phyloP scores from a whole-genome alignment of 1,140 invertebrate species.

The Triops longicaudatus region DNA sequence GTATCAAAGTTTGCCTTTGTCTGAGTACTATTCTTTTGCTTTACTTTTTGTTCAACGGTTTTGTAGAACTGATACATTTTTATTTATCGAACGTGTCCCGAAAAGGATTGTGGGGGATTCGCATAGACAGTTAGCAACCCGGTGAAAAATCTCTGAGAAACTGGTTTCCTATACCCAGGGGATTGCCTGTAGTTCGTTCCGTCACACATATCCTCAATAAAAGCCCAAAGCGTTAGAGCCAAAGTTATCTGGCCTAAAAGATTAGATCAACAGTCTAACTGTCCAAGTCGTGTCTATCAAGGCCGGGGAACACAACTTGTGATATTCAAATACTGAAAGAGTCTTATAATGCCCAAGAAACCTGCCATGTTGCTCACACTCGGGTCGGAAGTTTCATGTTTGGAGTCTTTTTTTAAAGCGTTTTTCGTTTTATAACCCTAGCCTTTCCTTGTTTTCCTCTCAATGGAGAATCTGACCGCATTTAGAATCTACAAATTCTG shows the following conservation, averaged over 20 bases:
- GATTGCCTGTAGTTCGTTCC: not conserved
- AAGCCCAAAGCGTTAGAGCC: not conserved
- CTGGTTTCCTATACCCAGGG: not conserved
- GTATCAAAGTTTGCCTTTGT: too few relatives aligned
- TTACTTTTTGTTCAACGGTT: too few relatives aligned
- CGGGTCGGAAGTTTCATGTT: not conserved
- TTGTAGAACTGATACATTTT: not conserved
- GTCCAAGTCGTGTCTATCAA: not conserved
- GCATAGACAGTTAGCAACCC: not conserved
- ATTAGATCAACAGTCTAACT: not conserved
- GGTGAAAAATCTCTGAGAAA: not conserved
- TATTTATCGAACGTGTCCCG: not conserved
- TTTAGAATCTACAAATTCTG: too few relatives aligned
- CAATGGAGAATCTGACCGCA: too few relatives aligned
- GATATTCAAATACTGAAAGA: not conserved
- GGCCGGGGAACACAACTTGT: not conserved
- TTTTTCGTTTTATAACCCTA: too few relatives aligned
- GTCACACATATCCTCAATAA: slow-evolving; percentile 7
- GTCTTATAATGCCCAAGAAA: not conserved
- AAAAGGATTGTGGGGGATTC: not conserved
- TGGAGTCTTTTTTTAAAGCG: not conserved
- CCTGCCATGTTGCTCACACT: not conserved
- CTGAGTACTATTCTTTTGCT: too few relatives aligned
- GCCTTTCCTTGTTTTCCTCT: too few relatives aligned
- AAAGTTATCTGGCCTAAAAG: not conserved